phyloP scores from a whole-genome alignment of 2,888 invertebrate species.

The Theodoxus fluviatilis region DNA sequence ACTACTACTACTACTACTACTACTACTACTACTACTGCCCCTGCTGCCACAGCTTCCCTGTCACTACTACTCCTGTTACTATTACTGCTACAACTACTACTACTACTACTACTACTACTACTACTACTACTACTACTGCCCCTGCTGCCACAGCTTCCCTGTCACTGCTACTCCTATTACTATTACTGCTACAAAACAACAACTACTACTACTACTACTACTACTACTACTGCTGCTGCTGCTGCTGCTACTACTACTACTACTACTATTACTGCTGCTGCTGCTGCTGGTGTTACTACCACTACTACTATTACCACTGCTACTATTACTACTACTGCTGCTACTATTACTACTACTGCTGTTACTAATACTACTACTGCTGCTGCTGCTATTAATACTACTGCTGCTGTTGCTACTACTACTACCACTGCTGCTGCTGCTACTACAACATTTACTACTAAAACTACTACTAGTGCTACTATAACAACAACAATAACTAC shows the following conservation, averaged over 20 bases:
- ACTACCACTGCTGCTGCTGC: slow-evolving; percentile 23
- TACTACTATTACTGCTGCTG: slow-evolving; percentile 26
- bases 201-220: slow-evolving; percentile 23
- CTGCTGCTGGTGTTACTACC: slow-evolving; percentile 27
- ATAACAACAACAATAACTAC: too few species aligned
- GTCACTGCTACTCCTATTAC: slow-evolving; percentile 19
- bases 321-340: slow-evolving; percentile 28
- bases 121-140: slow-evolving; percentile 26
- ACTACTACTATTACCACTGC: slow-evolving; percentile 28
- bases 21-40: slow-evolving; percentile 21
- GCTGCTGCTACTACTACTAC: slow-evolving; percentile 27
- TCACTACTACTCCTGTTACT: slow-evolving; percentile 20
- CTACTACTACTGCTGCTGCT: slow-evolving; percentile 28
- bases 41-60: too few species aligned
- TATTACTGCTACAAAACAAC: slow-evolving; percentile 19
- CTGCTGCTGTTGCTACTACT: slow-evolving; percentile 29
- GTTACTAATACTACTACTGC: slow-evolving; percentile 23
- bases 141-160: slow-evolving; percentile 16
- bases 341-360: slow-evolving; percentile 28
- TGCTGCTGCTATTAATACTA: slow-evolving; percentile 25
- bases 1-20: slow-evolving; percentile 21
- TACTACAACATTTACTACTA: slow-evolving; percentile 20
- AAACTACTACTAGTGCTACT: too few species aligned
- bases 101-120: slow-evolving; percentile 27
- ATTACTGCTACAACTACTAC: slow-evolving; percentile 24